A percentile compares a stretch with the other conserved stretches of the same genome.
These are phyloP conservation scores for Mareca penelope DNA, from an alignment of 2,797 vertebrate genomes.

Conservation along the genomic window DNA sequence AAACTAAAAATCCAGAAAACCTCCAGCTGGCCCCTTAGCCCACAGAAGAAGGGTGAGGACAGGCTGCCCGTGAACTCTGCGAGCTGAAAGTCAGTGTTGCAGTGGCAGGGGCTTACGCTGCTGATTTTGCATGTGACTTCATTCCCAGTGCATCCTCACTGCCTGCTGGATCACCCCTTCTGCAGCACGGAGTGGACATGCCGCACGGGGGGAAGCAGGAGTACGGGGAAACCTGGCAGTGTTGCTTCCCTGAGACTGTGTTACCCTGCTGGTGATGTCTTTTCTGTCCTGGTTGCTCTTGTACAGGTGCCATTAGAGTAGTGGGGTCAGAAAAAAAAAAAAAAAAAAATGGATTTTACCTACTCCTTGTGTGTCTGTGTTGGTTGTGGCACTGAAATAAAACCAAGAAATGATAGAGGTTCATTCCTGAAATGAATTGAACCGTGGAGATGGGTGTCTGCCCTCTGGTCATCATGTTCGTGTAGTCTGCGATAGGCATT, in stretches of 20 bases:
- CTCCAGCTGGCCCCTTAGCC: slow-evolving; percentile 45
- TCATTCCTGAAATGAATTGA: background rate
- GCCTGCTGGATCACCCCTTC: slow-evolving; percentile 48
- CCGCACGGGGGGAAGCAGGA: background rate
- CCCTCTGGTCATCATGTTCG: background rate
- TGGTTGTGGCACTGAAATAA: slow-evolving; percentile 33
- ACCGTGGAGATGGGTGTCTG: background rate
- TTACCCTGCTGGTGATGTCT: slow-evolving; percentile 26
- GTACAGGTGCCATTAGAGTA: slow-evolving; percentile 32
- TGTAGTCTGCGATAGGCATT: background rate
- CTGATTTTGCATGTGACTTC: slow-evolving; percentile 57
- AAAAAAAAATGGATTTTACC: background rate
- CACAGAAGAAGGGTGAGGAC: slow-evolving; percentile 56
- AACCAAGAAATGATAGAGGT: background rate
- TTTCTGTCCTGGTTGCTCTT: slow-evolving; percentile 23
- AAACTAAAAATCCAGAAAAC: slow-evolving; percentile 21
- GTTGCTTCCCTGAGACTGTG: background rate
- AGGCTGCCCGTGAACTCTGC: slow-evolving; percentile 49
- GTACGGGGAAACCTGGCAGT: background rate
- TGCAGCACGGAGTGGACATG: background rate
- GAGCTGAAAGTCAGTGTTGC: slow-evolving; percentile 52
- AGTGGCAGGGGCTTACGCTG: slow-evolving; percentile 24
- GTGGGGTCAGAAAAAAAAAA: background rate
- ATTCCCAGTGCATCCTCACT: slow-evolving; percentile 43
- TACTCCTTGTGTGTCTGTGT: slow-evolving; percentile 10